Percentiles rank a stretch among this genome's conserved stretches.
Conservation (phyloP, 2,113 vertebrate genomes). For the Prolemur simus region DNA sequence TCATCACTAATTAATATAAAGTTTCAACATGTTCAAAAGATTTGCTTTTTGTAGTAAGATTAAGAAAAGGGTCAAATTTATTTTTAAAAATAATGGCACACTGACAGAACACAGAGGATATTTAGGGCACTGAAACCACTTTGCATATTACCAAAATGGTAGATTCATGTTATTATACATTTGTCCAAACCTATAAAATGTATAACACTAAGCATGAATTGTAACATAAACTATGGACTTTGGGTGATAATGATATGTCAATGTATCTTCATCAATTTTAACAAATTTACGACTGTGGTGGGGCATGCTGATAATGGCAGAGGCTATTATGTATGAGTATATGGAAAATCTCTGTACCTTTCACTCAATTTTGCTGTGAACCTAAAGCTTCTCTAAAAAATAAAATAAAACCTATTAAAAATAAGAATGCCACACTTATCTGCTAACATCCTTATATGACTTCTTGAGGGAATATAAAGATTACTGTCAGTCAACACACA, state of each 20-base stretch:
- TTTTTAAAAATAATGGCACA: constrained; percentile 11
- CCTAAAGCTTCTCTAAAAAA: background rate
- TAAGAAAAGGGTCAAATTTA: background rate
- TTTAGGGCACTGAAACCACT: background rate
- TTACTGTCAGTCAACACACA: background rate
- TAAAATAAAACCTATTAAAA: background rate
- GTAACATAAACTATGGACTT: background rate
- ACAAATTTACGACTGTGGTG: background rate
- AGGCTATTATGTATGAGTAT: background rate
- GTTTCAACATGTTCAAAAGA: background rate
- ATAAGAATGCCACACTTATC: background rate
- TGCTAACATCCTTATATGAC: background rate
- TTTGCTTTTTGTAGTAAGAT: background rate
- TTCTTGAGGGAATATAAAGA: background rate
- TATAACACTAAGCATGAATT: background rate
- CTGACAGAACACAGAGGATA: background rate
- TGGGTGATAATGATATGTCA: background rate
- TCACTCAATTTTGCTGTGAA: background rate
- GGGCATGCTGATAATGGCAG: background rate
- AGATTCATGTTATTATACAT: background rate
- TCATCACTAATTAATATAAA: background rate
- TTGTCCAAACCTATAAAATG: background rate
- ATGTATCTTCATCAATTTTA: background rate
- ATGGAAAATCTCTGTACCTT: background rate
- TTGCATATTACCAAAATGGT: background rate